These are phyloP conservation scores for Orthosia gracilis DNA, from an alignment of 2,888 invertebrate genomes.

Conservation along the genomic window DNA sequence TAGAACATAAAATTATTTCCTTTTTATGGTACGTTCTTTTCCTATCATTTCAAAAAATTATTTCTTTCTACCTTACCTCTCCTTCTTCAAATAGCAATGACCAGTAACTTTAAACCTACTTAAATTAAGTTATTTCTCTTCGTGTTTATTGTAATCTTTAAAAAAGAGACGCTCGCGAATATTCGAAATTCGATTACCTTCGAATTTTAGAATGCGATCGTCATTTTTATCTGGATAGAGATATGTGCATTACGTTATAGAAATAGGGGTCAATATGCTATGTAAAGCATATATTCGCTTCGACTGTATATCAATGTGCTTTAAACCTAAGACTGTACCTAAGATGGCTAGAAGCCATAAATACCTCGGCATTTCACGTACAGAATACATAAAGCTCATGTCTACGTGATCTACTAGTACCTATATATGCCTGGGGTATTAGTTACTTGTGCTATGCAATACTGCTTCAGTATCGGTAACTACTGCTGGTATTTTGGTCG, in stretches of 20 bases:
- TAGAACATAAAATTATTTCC: not conserved
- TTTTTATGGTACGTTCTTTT: not conserved
- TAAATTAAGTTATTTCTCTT: slow-evolving; percentile 16
- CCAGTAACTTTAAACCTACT: slow-evolving; percentile 7
- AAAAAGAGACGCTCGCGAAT: too few species aligned
- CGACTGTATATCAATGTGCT: too few species aligned
- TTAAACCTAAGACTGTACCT: slow-evolving; percentile 30
- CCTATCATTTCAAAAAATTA: not conserved
- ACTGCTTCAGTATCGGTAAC: not conserved
- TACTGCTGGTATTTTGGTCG: slow-evolving; percentile 13
- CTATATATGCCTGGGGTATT: slow-evolving; percentile 49
- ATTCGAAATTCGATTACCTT: too few species aligned
- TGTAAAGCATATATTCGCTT: too few species aligned
- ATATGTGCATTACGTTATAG: too few species aligned
- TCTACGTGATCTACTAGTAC: slow-evolving; percentile 49
- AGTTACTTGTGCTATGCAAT: slow-evolving; percentile 43
- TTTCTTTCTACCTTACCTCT: not conserved
- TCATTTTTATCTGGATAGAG: too few species aligned
- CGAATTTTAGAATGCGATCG: too few species aligned
- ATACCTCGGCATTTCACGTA: slow-evolving; percentile 51
- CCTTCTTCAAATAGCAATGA: not conserved
- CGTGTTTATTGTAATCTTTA: slow-evolving; percentile 34
- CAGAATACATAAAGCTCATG: slow-evolving; percentile 56
- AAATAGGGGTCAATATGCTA: too few species aligned
- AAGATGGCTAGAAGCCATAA: slow-evolving; percentile 59